phyloP scores from a whole-genome alignment of 2,888 invertebrate species.

The Napeogenes inachia region DNA sequence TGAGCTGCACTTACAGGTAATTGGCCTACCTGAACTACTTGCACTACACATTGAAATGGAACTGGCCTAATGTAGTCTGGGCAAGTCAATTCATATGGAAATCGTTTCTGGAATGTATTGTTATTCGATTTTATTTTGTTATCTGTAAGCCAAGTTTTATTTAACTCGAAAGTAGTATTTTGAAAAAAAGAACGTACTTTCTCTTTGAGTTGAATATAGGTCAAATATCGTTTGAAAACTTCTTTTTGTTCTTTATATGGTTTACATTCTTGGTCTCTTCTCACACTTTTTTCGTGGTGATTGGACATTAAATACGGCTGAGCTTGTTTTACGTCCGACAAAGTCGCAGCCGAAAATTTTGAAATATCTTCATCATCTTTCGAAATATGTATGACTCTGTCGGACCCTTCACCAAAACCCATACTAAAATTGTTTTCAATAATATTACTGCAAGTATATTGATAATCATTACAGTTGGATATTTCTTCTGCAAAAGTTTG shows the following conservation, averaged over 20 bases:
- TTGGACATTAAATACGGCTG: constrained; percentile 70
- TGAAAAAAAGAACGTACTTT: constrained; percentile 60
- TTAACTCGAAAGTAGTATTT: constrained; percentile 50
- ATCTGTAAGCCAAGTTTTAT: constrained; percentile 37
- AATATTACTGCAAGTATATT: constrained; percentile 39
- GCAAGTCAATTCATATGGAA: constrained; percentile 72
- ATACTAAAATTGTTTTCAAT: constrained; percentile 66
- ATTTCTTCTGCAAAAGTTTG: constrained; percentile 62
- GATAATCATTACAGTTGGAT: constrained; percentile 40
- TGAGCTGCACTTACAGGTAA: constrained; percentile 65
- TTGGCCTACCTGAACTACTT: constrained; percentile 79
- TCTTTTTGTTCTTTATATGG: constrained; percentile 40
- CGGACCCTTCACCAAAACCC: constrained; percentile 79
- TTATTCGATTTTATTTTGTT: constrained; percentile 32
- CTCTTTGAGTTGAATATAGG: constrained; percentile 50
- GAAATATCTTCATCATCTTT: constrained; percentile 53
- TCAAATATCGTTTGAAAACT: constrained; percentile 42
- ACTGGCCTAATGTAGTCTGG: constrained; percentile 78
- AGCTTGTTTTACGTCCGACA: constrained; percentile 77
- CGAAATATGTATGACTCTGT: constrained; percentile 74
- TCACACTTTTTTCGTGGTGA: constrained; percentile 36
- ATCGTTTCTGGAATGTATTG: constrained; percentile 23
- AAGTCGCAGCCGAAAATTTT: constrained; percentile 76
- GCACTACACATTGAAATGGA: constrained; percentile 61
- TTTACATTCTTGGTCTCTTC: constrained; percentile 29